Percentiles rank a stretch among this genome's conserved stretches.
phyloP scores from a whole-genome alignment of 2,888 invertebrate species.

The Apeira syringaria region DNA sequence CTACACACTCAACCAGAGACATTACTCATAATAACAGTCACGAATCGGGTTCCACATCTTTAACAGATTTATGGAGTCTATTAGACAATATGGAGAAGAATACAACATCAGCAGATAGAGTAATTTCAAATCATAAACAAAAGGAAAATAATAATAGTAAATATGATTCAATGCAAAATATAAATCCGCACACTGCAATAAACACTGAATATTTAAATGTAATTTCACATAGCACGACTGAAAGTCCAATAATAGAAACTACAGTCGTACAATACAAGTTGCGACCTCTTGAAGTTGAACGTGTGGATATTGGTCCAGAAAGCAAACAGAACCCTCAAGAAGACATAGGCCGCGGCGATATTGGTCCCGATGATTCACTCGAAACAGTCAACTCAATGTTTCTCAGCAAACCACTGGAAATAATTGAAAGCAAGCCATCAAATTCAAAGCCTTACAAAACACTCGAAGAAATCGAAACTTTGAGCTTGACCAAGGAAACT shows the following conservation, averaged over 20 bases:
- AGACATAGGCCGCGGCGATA: slow-evolving; percentile 46
- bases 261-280: slow-evolving; percentile 18
- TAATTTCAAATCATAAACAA: background rate
- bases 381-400: slow-evolving; percentile 6
- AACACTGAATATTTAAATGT: background rate
- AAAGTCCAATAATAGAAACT: slow-evolving; percentile 6
- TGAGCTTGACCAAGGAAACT: slow-evolving; percentile 21
- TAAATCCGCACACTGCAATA: slow-evolving; percentile 2
- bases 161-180: background rate
- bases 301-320: slow-evolving; percentile 39
- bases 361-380: slow-evolving; percentile 36
- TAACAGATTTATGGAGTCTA: slow-evolving; percentile 42
- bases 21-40: background rate
- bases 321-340: slow-evolving; percentile 3
- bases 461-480: slow-evolving; percentile 22
- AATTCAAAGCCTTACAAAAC: slow-evolving; percentile 22
- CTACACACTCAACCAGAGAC: slow-evolving; percentile 15
- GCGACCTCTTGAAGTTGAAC: slow-evolving; percentile 32
- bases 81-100: slow-evolving; percentile 37
- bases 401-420: slow-evolving; percentile 4
- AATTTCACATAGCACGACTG: slow-evolving; percentile 6
- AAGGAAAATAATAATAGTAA: slow-evolving; percentile 1
- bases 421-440: slow-evolving; percentile 6
- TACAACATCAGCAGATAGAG: slow-evolving; percentile 16
- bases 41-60: slow-evolving; percentile 17